Evolutionary conservation across 2,888 invertebrate species (phyloP), one percentile per base, ranked within the genome.

Genomic region (Dinocampus coccinellae): DNA sequence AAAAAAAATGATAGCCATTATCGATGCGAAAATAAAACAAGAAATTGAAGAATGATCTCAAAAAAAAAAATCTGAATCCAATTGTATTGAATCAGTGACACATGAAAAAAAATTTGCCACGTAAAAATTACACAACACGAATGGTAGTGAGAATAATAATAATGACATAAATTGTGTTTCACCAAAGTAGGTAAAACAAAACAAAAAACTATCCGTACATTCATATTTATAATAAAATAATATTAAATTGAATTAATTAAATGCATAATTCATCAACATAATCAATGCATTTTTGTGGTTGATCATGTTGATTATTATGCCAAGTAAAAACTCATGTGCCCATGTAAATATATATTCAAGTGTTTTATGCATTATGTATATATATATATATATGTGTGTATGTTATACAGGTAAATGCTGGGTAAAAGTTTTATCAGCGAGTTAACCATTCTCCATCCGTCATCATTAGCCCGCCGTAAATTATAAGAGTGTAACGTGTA

Each of bases 401-500:
- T 24, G 52, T 26, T 57, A 29, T 33, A 47, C 67, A 47, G 60
- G 64, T 73, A 63, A 75, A 72, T 60, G 64, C 69, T 73, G 52
- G 68, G 66, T 52, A 70, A 66, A 69, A 77, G 75, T 77, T 76
- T 77, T 77, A 77, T 77, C 76, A 70, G 70, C 74, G 57, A 76
- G 68, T 55, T 66, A 22, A 53, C 68, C 57, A 60, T 39, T 58
- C 73, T 72, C 77, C 72, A 77, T 77, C 76, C 75, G 73, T 78
- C 77, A 78, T 78, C 76, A 78, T 76, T 78, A 78, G 70, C 69
- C 70, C 73, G 67, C 63, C 72, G 64, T 74, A 74, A 77, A 76
- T 76, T 75, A 73, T 71, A 69, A 74, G 73, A 74, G 75, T 74
- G 66, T 63, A 74, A 72, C 69, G 63, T 65, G 47, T 20, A 47